Conservation (phyloP, 2,888 invertebrate genomes). For the Melinaea menophilus region DNA sequence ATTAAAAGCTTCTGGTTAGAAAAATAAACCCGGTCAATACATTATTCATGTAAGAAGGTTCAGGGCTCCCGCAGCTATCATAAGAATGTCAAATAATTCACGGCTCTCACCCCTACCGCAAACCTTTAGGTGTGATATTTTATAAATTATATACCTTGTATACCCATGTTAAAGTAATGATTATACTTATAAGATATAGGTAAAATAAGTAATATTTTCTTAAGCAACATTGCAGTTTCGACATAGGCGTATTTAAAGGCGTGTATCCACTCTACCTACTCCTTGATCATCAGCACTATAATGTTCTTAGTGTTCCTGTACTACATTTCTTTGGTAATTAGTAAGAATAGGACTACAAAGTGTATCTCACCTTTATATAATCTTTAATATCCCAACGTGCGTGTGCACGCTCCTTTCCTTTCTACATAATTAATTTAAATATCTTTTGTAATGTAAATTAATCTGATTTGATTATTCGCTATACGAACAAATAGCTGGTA, state of each 20-base stretch:
- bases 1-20: too few relatives aligned
- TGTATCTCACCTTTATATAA: neutral
- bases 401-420: slow-evolving; percentile 7
- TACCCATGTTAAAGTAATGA: too few relatives aligned
- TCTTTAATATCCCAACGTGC: slow-evolving; percentile 8
- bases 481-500: neutral
- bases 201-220: too few relatives aligned
- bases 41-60: slow-evolving; percentile 24
- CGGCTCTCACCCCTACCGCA: slow-evolving; percentile 11
- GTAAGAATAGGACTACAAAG: too few relatives aligned
- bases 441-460: neutral
- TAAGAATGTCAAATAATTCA: slow-evolving; percentile 23
- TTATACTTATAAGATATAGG: too few relatives aligned
- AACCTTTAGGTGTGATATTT: slow-evolving; percentile 12
- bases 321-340: too few relatives aligned
- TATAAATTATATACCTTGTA: neutral
- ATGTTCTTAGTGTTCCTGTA: too few relatives aligned
- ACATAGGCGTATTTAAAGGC: too few relatives aligned
- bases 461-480: neutral
- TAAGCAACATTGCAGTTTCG: too few relatives aligned
- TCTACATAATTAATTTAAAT: slow-evolving; percentile 7
- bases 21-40: slow-evolving; percentile 8
- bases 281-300: too few relatives aligned
- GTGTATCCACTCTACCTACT: too few relatives aligned
- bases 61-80: slow-evolving; percentile 7